A percentile compares a stretch with the other conserved stretches of the same genome.
Evolutionary conservation across 2,888 invertebrate species (phyloP).

Genomic region (Apamea anceps): DNA sequence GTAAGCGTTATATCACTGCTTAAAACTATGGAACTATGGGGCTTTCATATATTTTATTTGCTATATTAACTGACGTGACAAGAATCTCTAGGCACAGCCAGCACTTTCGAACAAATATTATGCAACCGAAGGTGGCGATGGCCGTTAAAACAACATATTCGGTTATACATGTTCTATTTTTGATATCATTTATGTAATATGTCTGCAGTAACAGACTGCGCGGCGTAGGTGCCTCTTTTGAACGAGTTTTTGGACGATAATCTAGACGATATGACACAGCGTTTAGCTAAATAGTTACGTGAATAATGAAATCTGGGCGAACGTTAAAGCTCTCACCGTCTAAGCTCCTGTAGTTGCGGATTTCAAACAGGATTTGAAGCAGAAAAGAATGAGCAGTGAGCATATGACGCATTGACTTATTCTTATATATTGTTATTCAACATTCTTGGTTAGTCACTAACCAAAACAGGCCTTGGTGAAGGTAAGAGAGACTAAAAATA

Average conservation of each 20-base stretch:
- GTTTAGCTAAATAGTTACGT: constrained; percentile 19
- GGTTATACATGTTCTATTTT: constrained; percentile 54
- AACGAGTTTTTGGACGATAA: constrained; percentile 9
- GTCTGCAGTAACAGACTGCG: constrained; percentile 77
- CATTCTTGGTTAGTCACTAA: background rate
- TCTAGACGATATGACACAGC: constrained; percentile 27
- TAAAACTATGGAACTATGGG: constrained; percentile 36
- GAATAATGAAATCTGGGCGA: constrained; percentile 15
- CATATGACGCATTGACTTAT: constrained; percentile 17
- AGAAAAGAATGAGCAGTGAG: constrained; percentile 5
- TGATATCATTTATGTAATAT: constrained; percentile 68
- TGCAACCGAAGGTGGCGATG: constrained; percentile 56
- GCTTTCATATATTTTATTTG: constrained; percentile 61
- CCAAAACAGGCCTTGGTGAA: background rate
- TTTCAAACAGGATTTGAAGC: constrained; percentile 14
- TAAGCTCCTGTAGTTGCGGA: constrained; percentile 13
- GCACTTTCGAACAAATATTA: constrained; percentile 66
- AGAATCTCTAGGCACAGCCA: constrained; percentile 50
- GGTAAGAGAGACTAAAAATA: background rate
- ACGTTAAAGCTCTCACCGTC: background rate
- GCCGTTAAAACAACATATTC: constrained; percentile 53
- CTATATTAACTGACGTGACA: constrained; percentile 49
- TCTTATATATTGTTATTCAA: background rate
- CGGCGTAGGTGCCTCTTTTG: constrained; percentile 64
- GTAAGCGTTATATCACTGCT: constrained; percentile 46